Evolutionary conservation across 1,140 invertebrate species (phyloP), one percentile per base, ranked within the genome.

Genomic region (Megathymus violae): DNA sequence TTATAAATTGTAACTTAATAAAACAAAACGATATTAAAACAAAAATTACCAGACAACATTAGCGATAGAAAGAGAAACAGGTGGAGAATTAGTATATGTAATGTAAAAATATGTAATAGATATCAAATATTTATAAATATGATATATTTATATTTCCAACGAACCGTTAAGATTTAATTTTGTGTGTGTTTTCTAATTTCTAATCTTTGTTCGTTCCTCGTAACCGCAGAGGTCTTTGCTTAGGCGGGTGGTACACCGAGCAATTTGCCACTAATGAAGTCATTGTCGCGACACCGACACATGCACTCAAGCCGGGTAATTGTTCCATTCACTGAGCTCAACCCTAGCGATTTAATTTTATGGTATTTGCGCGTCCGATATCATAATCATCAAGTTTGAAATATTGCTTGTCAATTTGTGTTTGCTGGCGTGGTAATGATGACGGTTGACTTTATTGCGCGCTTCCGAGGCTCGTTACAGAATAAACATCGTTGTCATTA

Each of bases 371-470:
- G n/a, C 66, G 63, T 62, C 62, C 69, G 76, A 82, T 80, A 78
- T 80, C 77, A 80, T 82, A 80, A 82, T 76, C 76, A 80, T 78
- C 72, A 64, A 76, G 72, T 78, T 80, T 82, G 76, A 80, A 79
- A 83, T 83, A 79, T 78, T 74, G 69, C 78, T 80, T 72, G 74
- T 77, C 77, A 82, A 81, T 81, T 81, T 81, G 73, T 78, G 75
- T 74, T 76, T 74, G 71, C 67, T 71, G 60, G 74, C 60, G 71
- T 64, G 70, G 67, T 74, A 76, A 80, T 80, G 78, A 79, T 76
- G 78, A 66, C 67, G 68, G 67, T 76, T 64, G 68, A 59, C 52
- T 76, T 82, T 80, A 80, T 75, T 77, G 76, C 65, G 63, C 59
- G 74, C 74, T 78, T 82, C 80, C 80, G 74, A 76, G 69, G 27